phyloP scores from a whole-genome alignment of 2,113 vertebrate species.

The Saccopteryx bilineata region DNA sequence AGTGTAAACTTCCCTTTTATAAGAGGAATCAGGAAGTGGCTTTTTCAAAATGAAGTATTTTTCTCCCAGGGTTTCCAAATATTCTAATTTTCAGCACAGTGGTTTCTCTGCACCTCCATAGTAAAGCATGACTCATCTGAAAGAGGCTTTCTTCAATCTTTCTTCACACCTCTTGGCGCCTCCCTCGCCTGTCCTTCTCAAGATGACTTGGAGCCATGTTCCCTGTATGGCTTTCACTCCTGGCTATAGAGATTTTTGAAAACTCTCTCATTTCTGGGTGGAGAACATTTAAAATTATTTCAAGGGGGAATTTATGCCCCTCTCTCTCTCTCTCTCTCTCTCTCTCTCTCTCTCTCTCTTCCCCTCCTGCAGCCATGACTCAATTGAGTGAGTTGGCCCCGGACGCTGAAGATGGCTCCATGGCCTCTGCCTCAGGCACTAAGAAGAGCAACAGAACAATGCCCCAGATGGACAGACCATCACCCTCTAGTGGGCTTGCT shows the following conservation, averaged over 20 bases:
- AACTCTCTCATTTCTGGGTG: slow-evolving; percentile 2
- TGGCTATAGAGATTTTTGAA: not conserved
- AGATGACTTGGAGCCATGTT: not conserved
- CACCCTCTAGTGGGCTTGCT: no score
- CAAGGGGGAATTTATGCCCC: not conserved
- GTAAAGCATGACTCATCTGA: not conserved
- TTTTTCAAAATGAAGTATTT: not conserved
- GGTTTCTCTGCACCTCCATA: not conserved
- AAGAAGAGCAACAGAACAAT: no score
- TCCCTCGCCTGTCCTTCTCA: not conserved
- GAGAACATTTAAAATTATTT: slow-evolving; percentile 6
- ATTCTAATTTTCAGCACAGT: not conserved
- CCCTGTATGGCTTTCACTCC: not conserved
- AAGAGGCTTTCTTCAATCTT: not conserved
- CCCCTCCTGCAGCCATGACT: no score
- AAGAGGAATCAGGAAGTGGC: not conserved
- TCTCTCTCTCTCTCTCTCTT: no score
- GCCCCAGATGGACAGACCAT: no score
- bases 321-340: no score
- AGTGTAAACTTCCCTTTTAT: not conserved
- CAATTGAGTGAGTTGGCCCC: no score
- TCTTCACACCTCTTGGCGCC: not conserved
- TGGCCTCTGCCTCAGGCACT: no score
- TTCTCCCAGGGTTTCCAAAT: not conserved
- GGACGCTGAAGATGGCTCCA: no score